Evolutionary conservation across 2,113 vertebrate genomes (phyloP).

Genomic region (Andinoacara biseriatus): DNA sequence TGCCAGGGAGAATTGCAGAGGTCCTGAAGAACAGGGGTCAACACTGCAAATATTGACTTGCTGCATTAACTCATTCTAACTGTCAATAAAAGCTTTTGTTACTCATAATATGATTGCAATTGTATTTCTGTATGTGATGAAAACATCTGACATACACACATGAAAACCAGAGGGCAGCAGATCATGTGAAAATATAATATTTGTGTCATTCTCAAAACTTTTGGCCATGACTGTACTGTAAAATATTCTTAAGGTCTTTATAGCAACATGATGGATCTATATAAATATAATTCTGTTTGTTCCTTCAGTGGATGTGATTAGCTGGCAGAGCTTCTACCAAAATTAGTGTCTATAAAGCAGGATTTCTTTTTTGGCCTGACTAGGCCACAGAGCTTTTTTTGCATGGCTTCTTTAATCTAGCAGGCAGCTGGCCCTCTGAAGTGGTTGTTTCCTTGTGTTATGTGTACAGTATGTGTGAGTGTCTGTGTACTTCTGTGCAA

Average conservation of each 20-base stretch:
- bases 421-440: not conserved
- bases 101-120: too few relatives aligned
- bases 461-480: not conserved
- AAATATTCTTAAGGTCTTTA: conserved; percentile 26
- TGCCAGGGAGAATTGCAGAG: too few relatives aligned
- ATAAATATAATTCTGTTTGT: not conserved
- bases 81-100: too few relatives aligned
- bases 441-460: not conserved
- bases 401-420: conserved; percentile 7
- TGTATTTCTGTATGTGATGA: too few relatives aligned
- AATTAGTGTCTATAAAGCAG: not conserved
- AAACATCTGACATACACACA: too few relatives aligned
- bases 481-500: not conserved
- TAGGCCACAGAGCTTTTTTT: not conserved
- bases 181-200: too few relatives aligned
- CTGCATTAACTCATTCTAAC: too few relatives aligned
- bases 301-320: conserved; percentile 21
- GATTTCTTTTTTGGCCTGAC: not conserved
- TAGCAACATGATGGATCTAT: conserved; percentile 9
- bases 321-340: conserved; percentile 3
- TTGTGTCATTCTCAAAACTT: too few relatives aligned
- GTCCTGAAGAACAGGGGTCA: too few relatives aligned
- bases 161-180: too few relatives aligned
- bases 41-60: too few relatives aligned
- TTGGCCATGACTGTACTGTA: not conserved